Base-by-base conservation (phyloP, 2,113 vertebrate species). In the Stomatorhinus ivindoensis region DNA sequence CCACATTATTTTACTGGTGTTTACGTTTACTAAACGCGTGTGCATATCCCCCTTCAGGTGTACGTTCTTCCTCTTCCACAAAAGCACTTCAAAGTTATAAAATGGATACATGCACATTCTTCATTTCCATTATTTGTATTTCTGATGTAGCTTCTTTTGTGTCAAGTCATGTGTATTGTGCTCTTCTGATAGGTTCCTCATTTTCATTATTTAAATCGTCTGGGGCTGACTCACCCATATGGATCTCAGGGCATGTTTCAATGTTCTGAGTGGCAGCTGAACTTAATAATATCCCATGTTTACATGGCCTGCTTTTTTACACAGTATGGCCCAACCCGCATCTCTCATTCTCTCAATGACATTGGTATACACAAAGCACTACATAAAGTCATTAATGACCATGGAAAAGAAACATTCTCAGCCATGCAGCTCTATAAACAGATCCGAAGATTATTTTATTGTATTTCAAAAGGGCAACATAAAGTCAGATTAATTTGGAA, bases 401-500 rank as follows among this genome's bases (percentile, higher is more conserved):
- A 80, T 42, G 15, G 2, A 39, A 42, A 80, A 39, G 15, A 80
- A 35, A 47, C 24, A n/a, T 46, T 84, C 44, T 47, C 44, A 47
- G 39, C 24, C 42, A 46, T 84, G 39, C 21, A 24, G 19, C 42
- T 84, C 44, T 47, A 42, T 84, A 48, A 84, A 84, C 42, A 84
- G 44, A 84, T 47, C 17, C 19, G 8, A 42, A 82, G 39, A 42
- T 27, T 86, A 27, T 53, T 87, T 53, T 17, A 87, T 39, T 48
- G 80, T 31, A 61, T 83, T 89, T 89, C 48, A 27, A 35, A 58
- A 89, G 88, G 39, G 76, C 21, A 58, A 51, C 39, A 46, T 46
- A 2, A 47, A 84, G 76, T 15, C 76, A 61, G 39, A 24, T 48
- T 87, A 39, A 35, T 73, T 80, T 19, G 24, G 11, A 82, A 50